phyloP scores from a whole-genome alignment of 2,113 vertebrate species.

The Struthio camelus region DNA sequence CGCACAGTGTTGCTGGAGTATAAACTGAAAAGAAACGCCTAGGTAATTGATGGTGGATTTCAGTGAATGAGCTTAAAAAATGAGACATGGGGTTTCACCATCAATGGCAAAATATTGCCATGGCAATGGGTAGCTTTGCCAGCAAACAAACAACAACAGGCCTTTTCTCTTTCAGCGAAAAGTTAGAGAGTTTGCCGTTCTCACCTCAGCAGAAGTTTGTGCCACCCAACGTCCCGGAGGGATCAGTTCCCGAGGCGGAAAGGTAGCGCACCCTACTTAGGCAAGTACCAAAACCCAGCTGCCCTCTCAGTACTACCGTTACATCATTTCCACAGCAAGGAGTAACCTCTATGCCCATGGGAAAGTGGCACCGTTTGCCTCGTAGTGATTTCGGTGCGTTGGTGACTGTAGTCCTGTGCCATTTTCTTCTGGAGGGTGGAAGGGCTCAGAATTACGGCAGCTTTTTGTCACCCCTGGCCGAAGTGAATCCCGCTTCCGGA shows the following conservation, averaged over 20 bases:
- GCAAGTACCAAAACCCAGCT: background rate
- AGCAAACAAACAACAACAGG: constrained; percentile 44
- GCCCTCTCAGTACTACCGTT: background rate
- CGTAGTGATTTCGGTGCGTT: background rate
- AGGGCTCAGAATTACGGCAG: background rate
- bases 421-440: background rate
- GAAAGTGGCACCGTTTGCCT: background rate
- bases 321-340: background rate
- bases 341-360: background rate
- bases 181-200: constrained; percentile 27
- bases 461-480: background rate
- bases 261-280: background rate
- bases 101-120: constrained; percentile 48
- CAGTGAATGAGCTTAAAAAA: constrained; percentile 54
- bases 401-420: background rate
- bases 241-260: background rate
- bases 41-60: constrained; percentile 40
- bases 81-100: constrained; percentile 7
- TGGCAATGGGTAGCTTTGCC: constrained; percentile 57
- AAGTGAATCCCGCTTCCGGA: background rate
- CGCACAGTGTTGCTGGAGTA: constrained; percentile 10
- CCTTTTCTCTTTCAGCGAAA: constrained; percentile 14
- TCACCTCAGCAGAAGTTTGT: background rate
- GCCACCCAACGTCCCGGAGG: background rate
- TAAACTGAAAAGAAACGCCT: constrained; percentile 57